A percentile compares a stretch with the other conserved stretches of the same genome.
phyloP scores from a whole-genome alignment of 30 jellyfish, hydroid and myxozoan species.

The Aurelia aurita complex sp. Pacific region DNA sequence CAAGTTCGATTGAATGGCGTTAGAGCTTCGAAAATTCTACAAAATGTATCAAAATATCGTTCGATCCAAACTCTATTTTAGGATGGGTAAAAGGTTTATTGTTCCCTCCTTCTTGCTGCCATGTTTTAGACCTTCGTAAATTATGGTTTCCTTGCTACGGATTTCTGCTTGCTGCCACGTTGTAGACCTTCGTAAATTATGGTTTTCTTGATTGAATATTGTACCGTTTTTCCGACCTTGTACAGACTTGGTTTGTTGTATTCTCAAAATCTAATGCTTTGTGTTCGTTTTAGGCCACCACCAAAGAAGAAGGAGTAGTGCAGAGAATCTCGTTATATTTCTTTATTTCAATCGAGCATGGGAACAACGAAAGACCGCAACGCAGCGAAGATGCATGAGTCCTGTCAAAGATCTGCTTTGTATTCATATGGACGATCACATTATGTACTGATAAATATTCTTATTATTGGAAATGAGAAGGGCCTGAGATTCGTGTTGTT shows the following conservation, averaged over 20 bases:
- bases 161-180: neutral
- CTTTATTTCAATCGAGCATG: neutral
- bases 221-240: neutral
- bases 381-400: too few species aligned
- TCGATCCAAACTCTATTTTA: too few species aligned
- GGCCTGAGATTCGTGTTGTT: too few species aligned
- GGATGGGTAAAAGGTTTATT: too few species aligned
- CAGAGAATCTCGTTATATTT: neutral
- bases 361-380: neutral
- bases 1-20: too few species aligned
- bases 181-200: neutral
- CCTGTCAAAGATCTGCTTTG: neutral
- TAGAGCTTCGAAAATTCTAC: too few species aligned
- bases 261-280: neutral
- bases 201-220: neutral
- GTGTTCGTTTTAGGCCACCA: slow-evolving; percentile 53
- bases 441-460: neutral
- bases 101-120: too few species aligned
- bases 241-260: neutral
- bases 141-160: too few species aligned
- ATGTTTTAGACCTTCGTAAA: too few species aligned
- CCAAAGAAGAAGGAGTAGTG: slow-evolving; percentile 53
- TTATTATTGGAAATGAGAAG: neutral
- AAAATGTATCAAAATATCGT: too few species aligned
- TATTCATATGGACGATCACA: neutral